phyloP scores from a whole-genome alignment of 2,888 invertebrate genomes.

The Lamproptera curius region DNA sequence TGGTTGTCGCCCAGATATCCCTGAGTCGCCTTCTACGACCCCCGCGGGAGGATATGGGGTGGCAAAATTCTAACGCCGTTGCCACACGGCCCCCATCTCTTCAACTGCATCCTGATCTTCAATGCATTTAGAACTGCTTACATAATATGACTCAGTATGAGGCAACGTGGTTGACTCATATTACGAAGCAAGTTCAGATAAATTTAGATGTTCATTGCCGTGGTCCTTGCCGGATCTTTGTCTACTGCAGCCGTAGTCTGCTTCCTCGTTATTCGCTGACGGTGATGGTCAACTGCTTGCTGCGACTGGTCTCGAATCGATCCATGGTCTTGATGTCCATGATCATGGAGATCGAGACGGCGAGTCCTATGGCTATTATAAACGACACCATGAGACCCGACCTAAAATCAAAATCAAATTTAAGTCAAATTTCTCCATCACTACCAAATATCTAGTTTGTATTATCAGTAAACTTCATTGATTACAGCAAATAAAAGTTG shows the following conservation, averaged over 20 bases:
- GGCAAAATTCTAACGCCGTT: slow-evolving; percentile 21
- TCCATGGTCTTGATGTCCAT: slow-evolving; percentile 97
- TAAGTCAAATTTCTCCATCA: no score
- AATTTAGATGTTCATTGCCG: no score
- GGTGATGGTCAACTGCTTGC: slow-evolving; percentile 92
- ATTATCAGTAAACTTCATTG: no score
- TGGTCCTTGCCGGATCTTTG: no score
- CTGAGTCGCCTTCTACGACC: slow-evolving; percentile 24
- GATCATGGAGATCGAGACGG: slow-evolving; percentile 91
- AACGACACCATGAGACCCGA: slow-evolving; percentile 90
- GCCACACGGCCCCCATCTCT: slow-evolving; percentile 15
- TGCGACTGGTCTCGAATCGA: slow-evolving; percentile 96
- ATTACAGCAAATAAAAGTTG: no score
- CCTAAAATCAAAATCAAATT: slow-evolving; percentile 37
- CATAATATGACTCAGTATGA: no score
- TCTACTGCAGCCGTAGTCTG: background rate
- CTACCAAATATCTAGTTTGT: no score
- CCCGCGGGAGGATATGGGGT: slow-evolving; percentile 23
- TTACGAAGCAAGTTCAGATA: no score
- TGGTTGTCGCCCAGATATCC: slow-evolving; percentile 5
- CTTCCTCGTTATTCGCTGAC: slow-evolving; percentile 80
- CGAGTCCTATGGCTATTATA: slow-evolving; percentile 86
- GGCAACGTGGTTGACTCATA: no score
- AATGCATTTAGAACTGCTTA: no score
- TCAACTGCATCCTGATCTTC: no score